These are phyloP conservation scores for Colletes gigas DNA, from an alignment of 1,140 invertebrate species.

Conservation along the genomic window DNA sequence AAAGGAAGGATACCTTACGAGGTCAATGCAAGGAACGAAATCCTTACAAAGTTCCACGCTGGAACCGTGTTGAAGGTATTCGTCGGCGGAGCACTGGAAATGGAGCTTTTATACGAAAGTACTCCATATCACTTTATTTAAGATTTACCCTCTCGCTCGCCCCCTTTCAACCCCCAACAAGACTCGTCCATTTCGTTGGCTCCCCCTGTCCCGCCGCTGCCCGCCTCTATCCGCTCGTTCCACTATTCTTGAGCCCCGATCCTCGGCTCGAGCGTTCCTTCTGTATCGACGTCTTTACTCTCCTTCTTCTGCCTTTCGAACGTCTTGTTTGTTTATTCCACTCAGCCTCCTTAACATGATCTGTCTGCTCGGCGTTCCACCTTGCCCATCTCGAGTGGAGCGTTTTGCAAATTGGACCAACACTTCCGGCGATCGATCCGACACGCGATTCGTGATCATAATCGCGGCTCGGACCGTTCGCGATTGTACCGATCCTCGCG, in stretches of 20 bases:
- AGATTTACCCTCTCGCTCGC: conserved; percentile 81
- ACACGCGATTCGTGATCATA: conserved; percentile 39
- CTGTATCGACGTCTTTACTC: conserved; percentile 67
- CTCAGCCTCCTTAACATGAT: conserved; percentile 67
- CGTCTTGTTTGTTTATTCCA: conserved; percentile 70
- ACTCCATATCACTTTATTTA: conserved; percentile 83
- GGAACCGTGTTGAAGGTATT: conserved; percentile 69
- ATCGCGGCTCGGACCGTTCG: not conserved
- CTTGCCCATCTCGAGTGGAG: conserved; percentile 31
- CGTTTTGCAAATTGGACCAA: conserved; percentile 59
- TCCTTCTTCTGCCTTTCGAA: conserved; percentile 45
- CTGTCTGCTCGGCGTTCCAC: conserved; percentile 61
- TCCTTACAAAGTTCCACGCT: conserved; percentile 60
- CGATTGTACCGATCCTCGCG: not conserved
- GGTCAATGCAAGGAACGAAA: conserved; percentile 59
- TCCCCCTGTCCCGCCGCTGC: conserved; percentile 43
- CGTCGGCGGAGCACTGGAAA: conserved; percentile 78
- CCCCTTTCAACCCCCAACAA: conserved; percentile 81
- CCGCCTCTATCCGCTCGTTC: conserved; percentile 45
- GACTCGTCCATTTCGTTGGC: conserved; percentile 81
- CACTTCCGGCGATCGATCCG: conserved; percentile 57
- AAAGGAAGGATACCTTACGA: conserved; percentile 27
- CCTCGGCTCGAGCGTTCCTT: conserved; percentile 67
- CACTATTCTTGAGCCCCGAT: conserved; percentile 67
- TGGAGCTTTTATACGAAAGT: conserved; percentile 82